Base-by-base conservation (phyloP, 2,113 vertebrate genomes). In the Chinchilla lanigera region DNA sequence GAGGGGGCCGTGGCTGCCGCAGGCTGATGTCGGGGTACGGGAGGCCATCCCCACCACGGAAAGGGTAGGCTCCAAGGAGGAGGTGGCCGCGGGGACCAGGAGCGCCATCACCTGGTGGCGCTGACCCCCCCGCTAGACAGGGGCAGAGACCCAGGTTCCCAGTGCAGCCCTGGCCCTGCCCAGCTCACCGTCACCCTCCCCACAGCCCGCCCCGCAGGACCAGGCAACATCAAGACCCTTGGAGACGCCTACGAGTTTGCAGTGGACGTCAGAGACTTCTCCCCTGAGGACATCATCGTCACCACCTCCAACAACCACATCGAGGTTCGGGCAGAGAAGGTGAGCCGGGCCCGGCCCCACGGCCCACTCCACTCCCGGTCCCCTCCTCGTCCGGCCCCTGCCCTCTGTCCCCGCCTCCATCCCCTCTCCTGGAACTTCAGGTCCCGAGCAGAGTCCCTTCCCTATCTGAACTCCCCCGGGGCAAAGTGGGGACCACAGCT, bases 301-400 rank as follows among this genome's bases (percentile, higher is more conserved):
- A 99, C 99, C 98, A 99, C 99, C 0, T 99, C 99, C 97, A 99
- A 99, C 98, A 99, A 99, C 98, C 99, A 99, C 98, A 99, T 99
- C 10, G 99, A 99, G 98, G 99, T 99, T 89, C 99, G 98, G 2
- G 99, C 99, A 0, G 99, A 99, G 98, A 99, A 99, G 99, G 99
- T 99, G 98, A 99, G 98, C 78, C n/a, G 11, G 58, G 19, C 14
- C 30, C 0, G 0, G 9, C 38, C 35, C 26, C 1, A 0, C 3
- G 3, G 7, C 30, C 41, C 20, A 5, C 3, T 6, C 30, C 4
- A 2, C 19, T 1, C 47, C 54, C 9, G 0, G 5, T 33, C 47
- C 44, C 24, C 58, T 16, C 33, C 38, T 7, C 5, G 1, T 13
- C 41, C 54, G 11, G 22, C 60, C 20, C 26, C 20, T 0, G 14